Conservation (phyloP, 2,797 vertebrate species). For the Pangasius macronema region DNA sequence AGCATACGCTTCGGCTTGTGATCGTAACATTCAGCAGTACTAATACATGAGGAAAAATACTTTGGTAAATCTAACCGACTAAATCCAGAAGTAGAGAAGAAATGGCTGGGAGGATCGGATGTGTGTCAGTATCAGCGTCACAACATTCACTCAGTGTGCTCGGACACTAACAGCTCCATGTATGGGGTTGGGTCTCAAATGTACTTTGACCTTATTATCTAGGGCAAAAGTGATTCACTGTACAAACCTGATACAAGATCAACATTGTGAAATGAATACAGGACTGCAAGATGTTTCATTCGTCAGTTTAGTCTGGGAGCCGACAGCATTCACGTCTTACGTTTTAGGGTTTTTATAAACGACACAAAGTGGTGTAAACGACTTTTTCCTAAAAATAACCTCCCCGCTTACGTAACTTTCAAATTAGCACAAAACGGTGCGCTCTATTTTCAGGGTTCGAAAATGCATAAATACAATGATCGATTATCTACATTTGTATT, state of each 20-base stretch:
- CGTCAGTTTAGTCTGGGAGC: not conserved
- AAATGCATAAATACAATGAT: not conserved
- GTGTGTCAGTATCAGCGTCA: not conserved
- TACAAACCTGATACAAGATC: constrained; percentile 25
- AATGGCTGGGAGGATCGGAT: too few relatives aligned
- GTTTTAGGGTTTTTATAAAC: too few relatives aligned
- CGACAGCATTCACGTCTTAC: not conserved
- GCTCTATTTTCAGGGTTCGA: too few relatives aligned
- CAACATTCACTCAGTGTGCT: not conserved
- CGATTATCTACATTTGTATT: not conserved
- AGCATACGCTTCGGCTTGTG: not conserved
- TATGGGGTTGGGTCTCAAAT: not conserved
- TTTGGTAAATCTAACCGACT: not conserved
- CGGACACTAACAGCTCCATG: not conserved
- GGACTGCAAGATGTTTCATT: not conserved
- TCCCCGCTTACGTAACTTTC: too few relatives aligned
- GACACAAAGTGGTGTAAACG: too few relatives aligned
- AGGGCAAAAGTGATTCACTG: constrained; percentile 33
- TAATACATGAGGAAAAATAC: too few relatives aligned
- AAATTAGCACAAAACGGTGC: not conserved
- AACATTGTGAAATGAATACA: constrained; percentile 13
- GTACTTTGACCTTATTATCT: constrained; percentile 47
- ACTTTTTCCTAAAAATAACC: too few relatives aligned
- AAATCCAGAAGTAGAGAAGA: not conserved
- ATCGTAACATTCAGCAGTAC: not conserved